These are phyloP conservation scores for Pteropus rufus DNA, from an alignment of 2,797 vertebrate species.

Conservation along the genomic window DNA sequence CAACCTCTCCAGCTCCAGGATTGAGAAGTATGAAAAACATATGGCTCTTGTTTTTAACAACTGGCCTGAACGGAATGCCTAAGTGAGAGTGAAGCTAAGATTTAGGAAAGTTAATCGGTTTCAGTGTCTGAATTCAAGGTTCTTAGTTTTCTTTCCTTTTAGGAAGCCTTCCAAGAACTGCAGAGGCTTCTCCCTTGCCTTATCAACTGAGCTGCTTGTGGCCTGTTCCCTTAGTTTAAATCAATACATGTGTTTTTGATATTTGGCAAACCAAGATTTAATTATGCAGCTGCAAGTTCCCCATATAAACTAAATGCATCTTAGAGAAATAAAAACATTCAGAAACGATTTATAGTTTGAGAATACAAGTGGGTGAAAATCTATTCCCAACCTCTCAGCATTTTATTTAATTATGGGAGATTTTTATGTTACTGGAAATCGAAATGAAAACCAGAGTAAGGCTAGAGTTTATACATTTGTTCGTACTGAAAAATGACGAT, in stretches of 20 bases:
- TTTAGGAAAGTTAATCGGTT: conserved; percentile 66
- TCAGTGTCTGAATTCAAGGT: conserved; percentile 71
- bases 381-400: conserved; percentile 76
- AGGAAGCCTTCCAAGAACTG: conserved; percentile 72
- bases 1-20: neutral
- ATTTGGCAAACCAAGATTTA: conserved; percentile 82
- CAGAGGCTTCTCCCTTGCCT: conserved; percentile 67
- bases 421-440: conserved; percentile 79
- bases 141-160: conserved; percentile 75
- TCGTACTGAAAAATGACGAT: conserved; percentile 68
- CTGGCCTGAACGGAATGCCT: conserved; percentile 59
- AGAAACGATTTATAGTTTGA: conserved; percentile 76
- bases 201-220: conserved; percentile 74
- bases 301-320: conserved; percentile 75
- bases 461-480: conserved; percentile 53
- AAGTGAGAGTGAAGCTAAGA: conserved; percentile 67
- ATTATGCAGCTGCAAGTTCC: conserved; percentile 83
- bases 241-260: conserved; percentile 84
- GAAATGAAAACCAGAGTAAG: conserved; percentile 73
- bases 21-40: conserved; percentile 62
- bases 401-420: conserved; percentile 80
- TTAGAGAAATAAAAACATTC: conserved; percentile 80
- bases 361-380: conserved; percentile 74
- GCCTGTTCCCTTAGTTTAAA: conserved; percentile 80
- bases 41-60: conserved; percentile 68